Conservation (phyloP, 2,888 invertebrate species). For the Aradus depressus region DNA sequence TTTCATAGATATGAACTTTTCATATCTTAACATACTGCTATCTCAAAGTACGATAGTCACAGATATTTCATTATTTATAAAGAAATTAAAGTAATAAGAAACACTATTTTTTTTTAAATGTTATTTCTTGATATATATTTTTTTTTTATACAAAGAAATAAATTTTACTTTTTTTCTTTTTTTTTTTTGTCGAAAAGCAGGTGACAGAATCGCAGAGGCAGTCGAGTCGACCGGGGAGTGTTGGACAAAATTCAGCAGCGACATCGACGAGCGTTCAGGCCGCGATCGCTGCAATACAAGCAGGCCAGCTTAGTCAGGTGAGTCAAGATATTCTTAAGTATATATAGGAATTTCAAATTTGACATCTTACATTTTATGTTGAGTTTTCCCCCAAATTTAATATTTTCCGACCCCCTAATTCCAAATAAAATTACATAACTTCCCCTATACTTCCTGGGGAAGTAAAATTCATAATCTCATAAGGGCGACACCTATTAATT, state of each 20-base stretch:
- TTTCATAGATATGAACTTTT: no score
- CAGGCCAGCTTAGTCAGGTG: slow-evolving; percentile 40
- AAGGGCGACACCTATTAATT: no score
- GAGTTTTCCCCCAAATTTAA: not conserved
- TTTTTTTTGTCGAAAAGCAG: no score
- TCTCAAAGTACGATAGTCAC: no score
- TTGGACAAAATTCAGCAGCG: slow-evolving; percentile 14
- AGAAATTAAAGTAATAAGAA: no score
- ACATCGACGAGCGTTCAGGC: slow-evolving; percentile 35
- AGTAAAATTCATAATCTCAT: no score
- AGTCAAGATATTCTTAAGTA: slow-evolving; percentile 29
- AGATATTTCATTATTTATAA: no score
- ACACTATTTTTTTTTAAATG: no score
- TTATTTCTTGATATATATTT: no score
- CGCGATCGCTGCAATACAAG: slow-evolving; percentile 39
- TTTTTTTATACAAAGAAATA: not conserved
- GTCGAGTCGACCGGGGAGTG: slow-evolving; percentile 16
- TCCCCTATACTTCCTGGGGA: not conserved
- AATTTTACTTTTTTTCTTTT: not conserved
- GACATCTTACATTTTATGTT: not conserved
- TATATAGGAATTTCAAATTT: not conserved
- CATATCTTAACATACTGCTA: no score
- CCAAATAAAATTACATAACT: not conserved
- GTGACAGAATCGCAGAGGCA: slow-evolving; percentile 35
- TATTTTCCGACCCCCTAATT: not conserved